Percentiles rank a stretch among this genome's conserved stretches.
phyloP scores from a whole-genome alignment of 2,113 vertebrate genomes.

The Phylloscopus whistleri region DNA sequence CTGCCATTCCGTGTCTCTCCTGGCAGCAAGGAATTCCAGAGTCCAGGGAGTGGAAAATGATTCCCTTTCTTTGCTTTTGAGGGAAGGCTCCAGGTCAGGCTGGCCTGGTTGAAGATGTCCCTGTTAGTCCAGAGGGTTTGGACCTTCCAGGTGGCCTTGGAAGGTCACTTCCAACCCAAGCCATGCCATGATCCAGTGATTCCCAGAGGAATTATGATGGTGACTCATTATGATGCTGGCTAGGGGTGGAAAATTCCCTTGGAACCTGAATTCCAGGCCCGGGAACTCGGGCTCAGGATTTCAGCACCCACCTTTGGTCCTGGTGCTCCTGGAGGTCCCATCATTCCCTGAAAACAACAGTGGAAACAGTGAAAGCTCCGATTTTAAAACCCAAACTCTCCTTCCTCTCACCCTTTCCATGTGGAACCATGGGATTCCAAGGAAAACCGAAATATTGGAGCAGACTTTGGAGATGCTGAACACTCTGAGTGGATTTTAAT shows the following conservation, averaged over 20 bases:
- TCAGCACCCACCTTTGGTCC: slow-evolving; percentile 77
- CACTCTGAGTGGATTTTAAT: not conserved
- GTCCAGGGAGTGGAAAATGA: not conserved
- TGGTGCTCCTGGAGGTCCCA: slow-evolving; percentile 72
- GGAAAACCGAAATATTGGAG: not conserved
- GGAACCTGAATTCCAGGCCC: not conserved
- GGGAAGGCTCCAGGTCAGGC: not conserved
- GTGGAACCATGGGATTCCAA: not conserved
- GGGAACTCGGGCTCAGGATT: not conserved
- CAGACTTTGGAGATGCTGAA: not conserved
- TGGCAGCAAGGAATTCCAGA: not conserved
- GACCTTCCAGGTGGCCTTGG: not conserved
- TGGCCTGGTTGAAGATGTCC: not conserved
- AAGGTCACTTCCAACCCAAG: not conserved
- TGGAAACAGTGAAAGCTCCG: not conserved
- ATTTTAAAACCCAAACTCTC: not conserved
- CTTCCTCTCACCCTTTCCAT: not conserved
- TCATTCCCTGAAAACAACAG: slow-evolving; percentile 71
- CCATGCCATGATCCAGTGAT: not conserved
- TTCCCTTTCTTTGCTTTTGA: not conserved
- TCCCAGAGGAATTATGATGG: not conserved
- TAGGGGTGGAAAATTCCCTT: not conserved
- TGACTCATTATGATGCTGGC: not conserved
- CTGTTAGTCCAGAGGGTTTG: not conserved
- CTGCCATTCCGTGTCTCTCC: not conserved